Conservation (phyloP, 2,113 vertebrate species). For the Propithecus coquereli region DNA sequence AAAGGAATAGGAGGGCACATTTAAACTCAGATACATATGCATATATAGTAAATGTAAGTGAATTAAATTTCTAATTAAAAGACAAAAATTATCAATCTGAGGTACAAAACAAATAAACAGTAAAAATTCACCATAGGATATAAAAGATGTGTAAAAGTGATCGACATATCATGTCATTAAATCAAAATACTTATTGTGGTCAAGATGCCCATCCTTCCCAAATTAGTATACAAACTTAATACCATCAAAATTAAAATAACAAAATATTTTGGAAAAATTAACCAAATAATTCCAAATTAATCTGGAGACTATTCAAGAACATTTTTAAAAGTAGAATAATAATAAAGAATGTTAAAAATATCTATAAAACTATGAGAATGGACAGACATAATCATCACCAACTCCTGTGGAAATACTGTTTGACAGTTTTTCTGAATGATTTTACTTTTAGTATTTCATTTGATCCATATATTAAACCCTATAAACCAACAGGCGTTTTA, state of each 20-base stretch:
- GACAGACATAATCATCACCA: not conserved
- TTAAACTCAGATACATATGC: not conserved
- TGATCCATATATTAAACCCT: not conserved
- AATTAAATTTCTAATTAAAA: not conserved
- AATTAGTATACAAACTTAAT: not conserved
- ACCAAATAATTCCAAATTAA: not conserved
- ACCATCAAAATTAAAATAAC: not conserved
- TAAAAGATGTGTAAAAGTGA: not conserved
- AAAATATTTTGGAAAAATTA: not conserved
- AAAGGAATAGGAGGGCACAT: not conserved
- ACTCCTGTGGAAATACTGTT: not conserved
- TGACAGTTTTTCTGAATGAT: not conserved
- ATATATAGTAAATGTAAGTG: not conserved
- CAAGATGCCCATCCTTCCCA: not conserved
- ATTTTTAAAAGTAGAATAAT: not conserved
- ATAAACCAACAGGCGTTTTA: not conserved
- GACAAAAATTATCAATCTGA: not conserved
- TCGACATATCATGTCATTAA: not conserved
- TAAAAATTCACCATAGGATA: not conserved
- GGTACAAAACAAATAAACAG: not conserved
- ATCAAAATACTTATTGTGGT: not conserved
- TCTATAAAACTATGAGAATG: not conserved
- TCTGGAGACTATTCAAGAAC: not conserved
- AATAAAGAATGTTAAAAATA: not conserved
- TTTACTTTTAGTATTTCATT: not conserved